A percentile compares a stretch with the other conserved stretches of the same genome.
Conservation (phyloP, 2,113 vertebrate genomes). For the Trinectes maculatus region DNA sequence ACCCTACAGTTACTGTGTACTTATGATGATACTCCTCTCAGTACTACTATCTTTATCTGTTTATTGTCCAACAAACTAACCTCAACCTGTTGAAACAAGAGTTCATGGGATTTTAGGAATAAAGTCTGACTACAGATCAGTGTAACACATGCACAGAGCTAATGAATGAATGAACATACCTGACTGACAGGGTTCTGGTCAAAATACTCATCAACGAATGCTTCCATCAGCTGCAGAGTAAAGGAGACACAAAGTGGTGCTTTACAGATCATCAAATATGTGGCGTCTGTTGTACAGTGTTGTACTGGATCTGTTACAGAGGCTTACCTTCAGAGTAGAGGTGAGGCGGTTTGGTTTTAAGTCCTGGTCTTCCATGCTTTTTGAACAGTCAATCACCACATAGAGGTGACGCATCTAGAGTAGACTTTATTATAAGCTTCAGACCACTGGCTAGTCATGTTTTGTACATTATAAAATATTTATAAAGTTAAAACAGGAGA, state of each 20-base stretch:
- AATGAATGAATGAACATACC: slow-evolving; percentile 77
- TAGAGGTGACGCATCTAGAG: slow-evolving; percentile 96
- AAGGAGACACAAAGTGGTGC: neutral
- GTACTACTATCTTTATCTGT: no score
- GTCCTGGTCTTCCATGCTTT: slow-evolving; percentile 98
- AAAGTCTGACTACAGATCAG: no score
- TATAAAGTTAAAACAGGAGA: neutral
- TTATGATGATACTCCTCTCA: no score
- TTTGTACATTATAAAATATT: no score
- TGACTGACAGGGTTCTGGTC: slow-evolving; percentile 99
- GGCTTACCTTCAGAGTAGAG: slow-evolving; percentile 88
- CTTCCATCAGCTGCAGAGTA: slow-evolving; percentile 87
- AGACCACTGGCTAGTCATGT: no score
- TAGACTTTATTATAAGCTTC: neutral
- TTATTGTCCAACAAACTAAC: no score
- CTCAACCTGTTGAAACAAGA: no score
- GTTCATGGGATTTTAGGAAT: no score
- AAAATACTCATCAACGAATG: slow-evolving; percentile 96
- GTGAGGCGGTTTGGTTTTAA: slow-evolving; percentile 93
- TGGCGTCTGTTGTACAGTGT: neutral
- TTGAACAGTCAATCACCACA: slow-evolving; percentile 92
- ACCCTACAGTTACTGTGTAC: no score
- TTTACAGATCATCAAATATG: neutral
- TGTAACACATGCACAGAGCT: no score
- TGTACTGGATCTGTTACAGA: neutral